Percentiles rank a stretch among this genome's conserved stretches.
phyloP scores from a whole-genome alignment of 2,888 invertebrate species.

The Desoria tigrina region DNA sequence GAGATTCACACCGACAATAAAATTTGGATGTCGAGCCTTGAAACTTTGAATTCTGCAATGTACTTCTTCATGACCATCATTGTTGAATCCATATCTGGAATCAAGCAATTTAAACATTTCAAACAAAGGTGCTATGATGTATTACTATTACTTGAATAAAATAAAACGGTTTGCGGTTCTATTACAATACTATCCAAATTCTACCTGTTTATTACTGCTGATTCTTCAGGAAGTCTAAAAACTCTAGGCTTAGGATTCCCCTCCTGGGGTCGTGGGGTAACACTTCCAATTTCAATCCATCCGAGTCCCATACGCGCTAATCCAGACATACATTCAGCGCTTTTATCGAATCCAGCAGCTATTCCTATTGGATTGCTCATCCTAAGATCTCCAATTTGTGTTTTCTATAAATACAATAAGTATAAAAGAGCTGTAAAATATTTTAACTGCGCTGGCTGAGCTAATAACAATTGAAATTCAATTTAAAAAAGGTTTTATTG shows the following conservation, averaged over 20 bases:
- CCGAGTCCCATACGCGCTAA: constrained; percentile 86
- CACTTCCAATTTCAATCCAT: constrained; percentile 89
- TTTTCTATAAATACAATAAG: constrained; percentile 62
- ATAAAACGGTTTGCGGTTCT: background rate
- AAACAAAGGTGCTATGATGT: background rate
- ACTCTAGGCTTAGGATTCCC: constrained; percentile 93
- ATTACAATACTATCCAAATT: background rate
- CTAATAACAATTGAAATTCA: no score
- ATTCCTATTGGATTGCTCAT: constrained; percentile 92
- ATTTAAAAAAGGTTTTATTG: no score
- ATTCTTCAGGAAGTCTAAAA: constrained; percentile 80
- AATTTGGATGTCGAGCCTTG: constrained; percentile 61
- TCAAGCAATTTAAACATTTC: background rate
- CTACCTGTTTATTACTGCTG: constrained; percentile 87
- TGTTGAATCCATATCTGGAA: constrained; percentile 93
- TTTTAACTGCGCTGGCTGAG: no score
- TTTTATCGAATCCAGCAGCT: constrained; percentile 98
- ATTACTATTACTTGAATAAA: no score
- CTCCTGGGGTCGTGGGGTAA: constrained; percentile 88
- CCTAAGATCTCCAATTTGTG: constrained; percentile 69
- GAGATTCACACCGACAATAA: constrained; percentile 86
- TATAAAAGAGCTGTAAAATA: no score
- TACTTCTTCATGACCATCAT: constrained; percentile 82
- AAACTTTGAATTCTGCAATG: constrained; percentile 66
- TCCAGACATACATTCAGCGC: constrained; percentile 85